phyloP scores from a whole-genome alignment of 2,113 vertebrate genomes.

The Spea multiplicata region DNA sequence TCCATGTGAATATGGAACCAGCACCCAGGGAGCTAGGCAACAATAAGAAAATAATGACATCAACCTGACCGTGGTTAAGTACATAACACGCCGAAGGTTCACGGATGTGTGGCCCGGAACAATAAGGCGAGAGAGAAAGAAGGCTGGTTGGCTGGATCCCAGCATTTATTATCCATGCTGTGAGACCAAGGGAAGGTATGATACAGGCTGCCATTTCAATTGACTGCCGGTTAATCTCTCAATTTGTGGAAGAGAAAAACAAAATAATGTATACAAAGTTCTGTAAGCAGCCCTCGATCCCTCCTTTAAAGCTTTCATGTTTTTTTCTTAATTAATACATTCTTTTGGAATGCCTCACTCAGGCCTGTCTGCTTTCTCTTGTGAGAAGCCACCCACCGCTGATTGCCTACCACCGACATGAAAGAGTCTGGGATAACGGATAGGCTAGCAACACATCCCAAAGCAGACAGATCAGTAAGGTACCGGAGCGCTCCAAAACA shows the following conservation, averaged over 20 bases:
- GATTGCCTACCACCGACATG: conserved; percentile 42
- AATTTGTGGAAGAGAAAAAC: conserved; percentile 71
- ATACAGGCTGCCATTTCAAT: conserved; percentile 81
- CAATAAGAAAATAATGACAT: conserved; percentile 92
- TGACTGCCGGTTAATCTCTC: conserved; percentile 84
- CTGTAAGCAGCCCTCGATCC: conserved; percentile 41
- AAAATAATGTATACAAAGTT: conserved; percentile 53
- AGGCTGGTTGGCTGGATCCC: conserved; percentile 70
- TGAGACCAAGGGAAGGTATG: conserved; percentile 77
- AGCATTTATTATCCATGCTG: conserved; percentile 84
- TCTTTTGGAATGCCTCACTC: conserved; percentile 27
- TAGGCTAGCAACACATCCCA: conserved; percentile 6
- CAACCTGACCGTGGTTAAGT: conserved; percentile 89
- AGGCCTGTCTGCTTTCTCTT: conserved; percentile 31
- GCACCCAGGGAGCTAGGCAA: conserved; percentile 81
- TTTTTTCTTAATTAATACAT: conserved; percentile 50
- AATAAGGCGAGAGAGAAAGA: conserved; percentile 78
- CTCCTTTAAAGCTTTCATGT: conserved; percentile 44
- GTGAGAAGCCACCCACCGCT: conserved; percentile 36
- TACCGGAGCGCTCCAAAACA: conserved; percentile 16
- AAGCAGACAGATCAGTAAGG: conserved; percentile 9
- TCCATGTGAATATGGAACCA: conserved; percentile 72
- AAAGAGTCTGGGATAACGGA: conserved; percentile 26
- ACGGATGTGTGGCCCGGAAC: conserved; percentile 85
- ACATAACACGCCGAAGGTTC: conserved; percentile 85